Conservation (phyloP, 2,113 vertebrate species). For the Alaudala cheleensis region DNA sequence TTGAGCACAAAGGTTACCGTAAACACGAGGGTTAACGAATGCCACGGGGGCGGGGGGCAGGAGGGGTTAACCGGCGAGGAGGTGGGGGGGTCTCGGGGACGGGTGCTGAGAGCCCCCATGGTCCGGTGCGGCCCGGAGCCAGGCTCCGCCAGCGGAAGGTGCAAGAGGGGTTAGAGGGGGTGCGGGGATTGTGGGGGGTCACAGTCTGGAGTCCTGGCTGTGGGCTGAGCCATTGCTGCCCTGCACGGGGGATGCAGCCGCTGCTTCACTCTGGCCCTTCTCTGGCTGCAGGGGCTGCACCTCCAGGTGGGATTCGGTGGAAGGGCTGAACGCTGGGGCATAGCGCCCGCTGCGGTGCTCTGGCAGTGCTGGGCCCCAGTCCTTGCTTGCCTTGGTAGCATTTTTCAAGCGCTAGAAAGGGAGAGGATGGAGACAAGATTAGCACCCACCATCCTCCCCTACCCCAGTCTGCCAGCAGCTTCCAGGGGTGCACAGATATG, state of each 20-base stretch:
- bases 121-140: constrained; percentile 47
- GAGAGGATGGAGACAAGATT: background rate
- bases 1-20: constrained; percentile 52
- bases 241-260: constrained; percentile 77
- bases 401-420: constrained; percentile 88
- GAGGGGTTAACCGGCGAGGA: constrained; percentile 3
- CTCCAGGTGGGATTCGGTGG: constrained; percentile 82
- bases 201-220: constrained; percentile 90
- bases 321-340: constrained; percentile 68
- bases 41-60: background rate
- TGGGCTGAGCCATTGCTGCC: constrained; percentile 92
- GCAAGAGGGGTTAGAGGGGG: constrained; percentile 53
- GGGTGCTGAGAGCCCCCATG: constrained; percentile 23
- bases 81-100: background rate
- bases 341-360: constrained; percentile 95
- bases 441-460: background rate
- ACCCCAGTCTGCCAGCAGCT: background rate
- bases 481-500: background rate
- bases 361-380: constrained; percentile 91
- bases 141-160: constrained; percentile 70
- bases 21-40: constrained; percentile 63
- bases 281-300: constrained; percentile 84
- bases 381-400: constrained; percentile 85
- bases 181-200: constrained; percentile 18
- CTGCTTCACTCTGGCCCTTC: constrained; percentile 81